These are phyloP conservation scores for Neotragus moschatus DNA, from an alignment of 2,113 vertebrate species.

Conservation along the genomic window DNA sequence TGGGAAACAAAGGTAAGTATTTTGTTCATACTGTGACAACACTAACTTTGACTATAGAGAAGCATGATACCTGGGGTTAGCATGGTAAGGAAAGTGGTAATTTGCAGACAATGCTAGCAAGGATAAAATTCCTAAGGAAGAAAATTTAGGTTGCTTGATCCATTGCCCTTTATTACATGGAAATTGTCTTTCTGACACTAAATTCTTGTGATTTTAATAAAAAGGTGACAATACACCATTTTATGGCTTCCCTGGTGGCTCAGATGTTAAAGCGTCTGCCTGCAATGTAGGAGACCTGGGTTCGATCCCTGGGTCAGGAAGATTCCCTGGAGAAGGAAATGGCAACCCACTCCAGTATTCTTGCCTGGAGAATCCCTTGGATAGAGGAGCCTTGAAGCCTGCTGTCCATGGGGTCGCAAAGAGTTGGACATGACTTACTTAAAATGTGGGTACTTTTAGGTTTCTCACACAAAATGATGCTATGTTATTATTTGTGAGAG, in stretches of 20 bases:
- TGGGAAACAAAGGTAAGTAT: neutral
- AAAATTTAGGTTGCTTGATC: neutral
- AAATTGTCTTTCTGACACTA: neutral
- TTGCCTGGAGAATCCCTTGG: too few relatives aligned
- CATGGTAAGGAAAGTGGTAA: neutral
- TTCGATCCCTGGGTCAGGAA: too few relatives aligned
- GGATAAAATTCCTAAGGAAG: neutral
- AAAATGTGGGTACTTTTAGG: neutral
- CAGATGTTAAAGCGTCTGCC: too few relatives aligned
- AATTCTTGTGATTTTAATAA: neutral
- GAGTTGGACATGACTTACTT: neutral
- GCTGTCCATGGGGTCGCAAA: too few relatives aligned
- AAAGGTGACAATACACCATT: neutral
- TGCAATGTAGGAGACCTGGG: too few relatives aligned
- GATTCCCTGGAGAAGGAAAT: too few relatives aligned
- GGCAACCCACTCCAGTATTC: too few relatives aligned
- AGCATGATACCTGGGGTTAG: neutral
- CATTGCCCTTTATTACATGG: neutral
- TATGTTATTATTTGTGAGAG: neutral
- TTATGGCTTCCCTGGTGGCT: neutral
- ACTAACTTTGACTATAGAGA: neutral
- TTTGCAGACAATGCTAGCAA: neutral
- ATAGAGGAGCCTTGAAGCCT: too few relatives aligned
- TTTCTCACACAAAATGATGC: neutral
- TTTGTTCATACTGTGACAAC: neutral